Evolutionary conservation across 2,888 invertebrate genomes (phyloP).

Genomic region (Lacanobia wlatinum): DNA sequence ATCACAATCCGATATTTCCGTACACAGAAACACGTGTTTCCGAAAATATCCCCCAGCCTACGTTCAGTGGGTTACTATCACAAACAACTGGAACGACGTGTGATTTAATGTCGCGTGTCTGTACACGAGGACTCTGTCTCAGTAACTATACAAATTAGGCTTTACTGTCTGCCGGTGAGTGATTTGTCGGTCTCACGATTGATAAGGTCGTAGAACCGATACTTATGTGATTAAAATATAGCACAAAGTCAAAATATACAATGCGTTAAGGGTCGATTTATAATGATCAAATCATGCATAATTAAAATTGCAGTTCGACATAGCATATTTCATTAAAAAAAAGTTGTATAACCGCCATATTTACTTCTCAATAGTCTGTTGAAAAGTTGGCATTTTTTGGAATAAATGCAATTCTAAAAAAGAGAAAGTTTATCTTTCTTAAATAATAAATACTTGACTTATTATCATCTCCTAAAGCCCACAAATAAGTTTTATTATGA

Average conservation of each 20-base stretch:
- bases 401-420: not conserved
- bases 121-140: constrained; percentile 4
- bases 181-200: not conserved
- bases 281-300: too few relatives aligned
- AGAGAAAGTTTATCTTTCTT: not conserved
- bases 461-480: constrained; percentile 17
- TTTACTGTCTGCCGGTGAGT: constrained; percentile 2
- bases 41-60: not conserved
- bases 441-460: constrained; percentile 15
- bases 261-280: too few relatives aligned
- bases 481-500: constrained; percentile 17
- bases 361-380: too few relatives aligned
- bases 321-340: too few relatives aligned
- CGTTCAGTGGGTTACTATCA: constrained; percentile 8
- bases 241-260: too few relatives aligned
- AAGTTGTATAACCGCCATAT: too few relatives aligned
- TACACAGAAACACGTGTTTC: constrained; percentile 12
- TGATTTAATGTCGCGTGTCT: constrained; percentile 31
- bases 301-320: too few relatives aligned
- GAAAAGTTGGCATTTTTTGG: too few relatives aligned
- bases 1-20: not conserved
- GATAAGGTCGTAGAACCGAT: not conserved
- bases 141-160: not conserved
- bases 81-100: constrained; percentile 12
- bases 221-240: too few relatives aligned